phyloP scores from a whole-genome alignment of 35 echinoderm and acorn worm genomes.

The Diadema setosum region DNA sequence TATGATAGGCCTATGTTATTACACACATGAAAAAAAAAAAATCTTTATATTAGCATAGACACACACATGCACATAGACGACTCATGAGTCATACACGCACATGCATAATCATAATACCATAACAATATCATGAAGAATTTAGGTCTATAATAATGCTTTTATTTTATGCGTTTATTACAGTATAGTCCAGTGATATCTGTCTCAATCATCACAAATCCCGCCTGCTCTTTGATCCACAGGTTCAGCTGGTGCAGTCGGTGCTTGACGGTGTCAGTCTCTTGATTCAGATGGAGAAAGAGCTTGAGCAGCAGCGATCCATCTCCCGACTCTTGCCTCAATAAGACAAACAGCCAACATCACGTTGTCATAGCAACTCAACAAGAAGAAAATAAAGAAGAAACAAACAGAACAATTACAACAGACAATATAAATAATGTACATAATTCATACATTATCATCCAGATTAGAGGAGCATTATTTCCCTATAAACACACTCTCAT shows the following conservation, averaged over 20 bases:
- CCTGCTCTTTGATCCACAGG: neutral
- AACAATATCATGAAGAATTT: no score
- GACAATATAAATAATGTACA: neutral
- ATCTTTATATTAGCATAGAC: no score
- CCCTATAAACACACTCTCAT: neutral
- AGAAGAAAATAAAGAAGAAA: no score
- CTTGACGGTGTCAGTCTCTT: neutral
- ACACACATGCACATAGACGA: no score
- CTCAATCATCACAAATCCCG: no score
- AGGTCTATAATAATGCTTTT: no score
- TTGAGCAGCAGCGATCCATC: neutral
- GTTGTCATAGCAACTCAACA: neutral
- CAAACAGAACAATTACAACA: neutral
- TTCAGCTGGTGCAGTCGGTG: neutral
- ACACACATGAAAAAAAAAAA: no score
- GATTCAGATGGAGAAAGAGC: neutral
- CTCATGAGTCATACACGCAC: no score
- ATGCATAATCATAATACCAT: no score
- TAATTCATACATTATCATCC: neutral
- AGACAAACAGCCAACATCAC: neutral
- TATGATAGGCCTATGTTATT: no score
- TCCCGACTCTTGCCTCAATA: neutral
- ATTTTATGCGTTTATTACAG: no score
- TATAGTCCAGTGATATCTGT: no score
- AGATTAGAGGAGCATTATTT: neutral